A percentile compares a stretch with the other conserved stretches of the same genome.
phyloP scores from a whole-genome alignment of 2,797 vertebrate genomes.

The Eupleurogrammus muticus region DNA sequence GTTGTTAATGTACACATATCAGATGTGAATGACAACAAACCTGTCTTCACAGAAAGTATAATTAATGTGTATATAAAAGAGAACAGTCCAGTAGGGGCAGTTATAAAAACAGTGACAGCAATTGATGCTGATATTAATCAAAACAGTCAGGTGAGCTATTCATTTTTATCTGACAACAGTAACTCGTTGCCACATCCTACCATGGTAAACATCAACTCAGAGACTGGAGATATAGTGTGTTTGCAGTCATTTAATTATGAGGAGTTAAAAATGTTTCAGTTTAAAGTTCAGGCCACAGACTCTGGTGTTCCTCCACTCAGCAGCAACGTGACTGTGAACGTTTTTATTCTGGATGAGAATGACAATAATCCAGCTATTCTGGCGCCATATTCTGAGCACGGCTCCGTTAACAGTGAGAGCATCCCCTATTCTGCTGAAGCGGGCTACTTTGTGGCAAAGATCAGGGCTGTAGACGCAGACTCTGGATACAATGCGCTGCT shows the following conservation, averaged over 20 bases:
- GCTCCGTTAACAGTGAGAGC: slow-evolving; percentile 79
- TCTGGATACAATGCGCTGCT: slow-evolving; percentile 64
- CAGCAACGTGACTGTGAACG: slow-evolving; percentile 65
- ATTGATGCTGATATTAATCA: slow-evolving; percentile 56
- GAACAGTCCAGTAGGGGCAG: slow-evolving; percentile 72
- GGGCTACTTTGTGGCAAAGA: slow-evolving; percentile 59
- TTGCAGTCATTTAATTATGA: slow-evolving; percentile 61
- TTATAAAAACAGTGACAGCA: slow-evolving; percentile 49
- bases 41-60: slow-evolving; percentile 55
- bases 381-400: slow-evolving; percentile 64
- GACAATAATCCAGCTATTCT: slow-evolving; percentile 70
- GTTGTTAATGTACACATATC: slow-evolving; percentile 81
- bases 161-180: slow-evolving; percentile 48
- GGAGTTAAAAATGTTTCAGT: slow-evolving; percentile 28
- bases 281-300: slow-evolving; percentile 66
- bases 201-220: slow-evolving; percentile 67
- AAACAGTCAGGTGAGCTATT: slow-evolving; percentile 66
- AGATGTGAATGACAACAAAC: slow-evolving; percentile 84
- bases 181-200: neutral
- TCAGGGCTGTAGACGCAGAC: slow-evolving; percentile 54
- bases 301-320: slow-evolving; percentile 79
- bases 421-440: slow-evolving; percentile 51
- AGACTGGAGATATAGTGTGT: slow-evolving; percentile 57
- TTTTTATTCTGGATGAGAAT: slow-evolving; percentile 67
- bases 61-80: slow-evolving; percentile 73